Evolutionary conservation across 1,140 invertebrate genomes (phyloP), one percentile per base, ranked within the genome.

Genomic region (Megathymus violae): DNA sequence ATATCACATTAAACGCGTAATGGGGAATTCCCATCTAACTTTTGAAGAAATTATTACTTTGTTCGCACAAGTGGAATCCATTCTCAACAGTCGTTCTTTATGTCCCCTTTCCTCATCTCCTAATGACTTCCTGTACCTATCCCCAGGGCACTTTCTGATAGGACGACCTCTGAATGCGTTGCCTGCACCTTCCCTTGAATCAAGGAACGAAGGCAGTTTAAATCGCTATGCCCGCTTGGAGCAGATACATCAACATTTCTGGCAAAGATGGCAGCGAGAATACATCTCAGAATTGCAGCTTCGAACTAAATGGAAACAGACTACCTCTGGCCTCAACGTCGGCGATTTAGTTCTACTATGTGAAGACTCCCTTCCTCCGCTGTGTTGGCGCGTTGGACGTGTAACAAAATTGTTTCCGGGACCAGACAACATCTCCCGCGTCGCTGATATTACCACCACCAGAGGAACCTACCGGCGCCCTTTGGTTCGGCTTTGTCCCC

Each of bases 11-110:
- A 46, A 46, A 46, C 17, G 43, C 15, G 43, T 46, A 4, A 46
- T 46, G 43, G 43, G 17, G 1, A 46, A 46, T 19, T 46, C 43
- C 3, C 43, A 46, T 10, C 43, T 46, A 11, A 46, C 43, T 6
- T 46, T 22, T n/a, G 43, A 46, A 10, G 43, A 46, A 46, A 19
- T 46, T 3, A 13, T 46, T 11, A 46, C 43, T 25, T 46, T 46
- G 22, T 46, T 46, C 22, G 43, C 43, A 11, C 43, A 46, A 46
- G 43, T 46, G 4, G 82, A 85, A 44, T 74, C 80, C 1, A 50
- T 76, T 31, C 58, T 89, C 1, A 91, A 91, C 64, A 88, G 76
- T 13, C 71, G 84, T 76, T 76, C 4, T n/a, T n/a, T n/a, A n/a
- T n/a, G n/a, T n/a, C n/a, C n/a, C n/a, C n/a, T n/a, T n/a, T n/a